phyloP scores from a whole-genome alignment of 1,140 invertebrate species.

The Conus betulinus region DNA sequence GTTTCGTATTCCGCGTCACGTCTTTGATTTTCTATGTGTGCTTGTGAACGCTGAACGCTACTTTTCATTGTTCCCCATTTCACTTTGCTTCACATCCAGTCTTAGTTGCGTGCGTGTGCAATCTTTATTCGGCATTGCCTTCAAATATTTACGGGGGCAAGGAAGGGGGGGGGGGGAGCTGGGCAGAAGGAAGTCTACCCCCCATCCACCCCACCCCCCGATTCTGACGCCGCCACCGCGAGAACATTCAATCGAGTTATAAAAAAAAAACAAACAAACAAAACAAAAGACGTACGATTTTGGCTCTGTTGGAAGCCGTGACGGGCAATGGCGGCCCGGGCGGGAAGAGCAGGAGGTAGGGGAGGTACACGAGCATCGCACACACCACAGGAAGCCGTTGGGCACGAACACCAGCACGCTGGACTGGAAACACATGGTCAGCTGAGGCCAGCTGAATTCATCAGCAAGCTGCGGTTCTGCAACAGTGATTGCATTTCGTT shows the following conservation, averaged over 20 bases:
- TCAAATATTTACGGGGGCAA: too few relatives aligned
- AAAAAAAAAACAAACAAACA: neutral
- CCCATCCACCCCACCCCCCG: too few relatives aligned
- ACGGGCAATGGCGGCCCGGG: neutral
- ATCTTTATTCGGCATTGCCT: too few relatives aligned
- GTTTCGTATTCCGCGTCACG: too few relatives aligned
- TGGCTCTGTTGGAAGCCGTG: conserved; percentile 36
- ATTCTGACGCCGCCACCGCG: too few relatives aligned
- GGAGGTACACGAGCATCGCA: conserved; percentile 86
- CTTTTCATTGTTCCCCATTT: too few relatives aligned
- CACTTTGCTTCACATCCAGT: too few relatives aligned
- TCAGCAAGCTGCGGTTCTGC: conserved; percentile 56
- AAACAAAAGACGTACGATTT: conserved; percentile 37
- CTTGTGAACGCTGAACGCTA: too few relatives aligned
- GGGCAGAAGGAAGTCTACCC: too few relatives aligned
- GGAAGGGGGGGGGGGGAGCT: too few relatives aligned
- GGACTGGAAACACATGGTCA: conserved; percentile 70
- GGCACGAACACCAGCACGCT: conserved; percentile 91
- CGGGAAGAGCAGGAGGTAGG: conserved; percentile 79
- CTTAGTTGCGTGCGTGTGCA: too few relatives aligned
- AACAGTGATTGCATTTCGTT: neutral
- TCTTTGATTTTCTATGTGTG: too few relatives aligned
- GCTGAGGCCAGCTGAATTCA: conserved; percentile 59
- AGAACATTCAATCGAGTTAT: neutral
- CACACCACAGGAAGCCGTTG: conserved; percentile 88